Evolutionary conservation across 2,888 invertebrate species (phyloP).

Genomic region (Chrysomela aeneicollis): DNA sequence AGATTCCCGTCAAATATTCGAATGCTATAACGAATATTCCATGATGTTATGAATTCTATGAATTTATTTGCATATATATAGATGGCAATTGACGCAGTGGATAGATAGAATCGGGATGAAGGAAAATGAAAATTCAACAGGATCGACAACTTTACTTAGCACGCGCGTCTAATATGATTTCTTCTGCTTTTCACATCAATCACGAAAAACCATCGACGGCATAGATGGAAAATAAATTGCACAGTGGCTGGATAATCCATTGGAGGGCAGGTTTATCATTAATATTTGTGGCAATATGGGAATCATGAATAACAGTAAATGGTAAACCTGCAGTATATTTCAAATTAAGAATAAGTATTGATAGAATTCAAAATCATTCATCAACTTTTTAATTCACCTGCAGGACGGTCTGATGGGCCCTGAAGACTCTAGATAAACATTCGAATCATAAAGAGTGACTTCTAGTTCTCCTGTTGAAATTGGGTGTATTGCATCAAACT

Average conservation of each 20-base stretch:
- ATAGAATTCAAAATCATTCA: too few relatives aligned
- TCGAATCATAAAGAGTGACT: too few relatives aligned
- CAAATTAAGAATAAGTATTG: too few relatives aligned
- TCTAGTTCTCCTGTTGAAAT: too few relatives aligned
- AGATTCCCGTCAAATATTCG: constrained; percentile 33
- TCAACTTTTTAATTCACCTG: too few relatives aligned
- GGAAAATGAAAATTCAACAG: background rate
- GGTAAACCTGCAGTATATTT: too few relatives aligned
- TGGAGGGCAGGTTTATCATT: too few relatives aligned
- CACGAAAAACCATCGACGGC: background rate
- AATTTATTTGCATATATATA: constrained; percentile 36
- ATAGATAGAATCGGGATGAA: background rate
- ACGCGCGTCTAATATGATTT: background rate
- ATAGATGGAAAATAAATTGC: background rate
- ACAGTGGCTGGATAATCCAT: too few relatives aligned
- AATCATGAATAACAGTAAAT: too few relatives aligned
- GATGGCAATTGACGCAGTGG: background rate
- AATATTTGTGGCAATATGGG: too few relatives aligned
- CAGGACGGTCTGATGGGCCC: too few relatives aligned
- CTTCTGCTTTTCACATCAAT: background rate
- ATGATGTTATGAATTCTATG: constrained; percentile 35
- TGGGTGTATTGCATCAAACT: background rate
- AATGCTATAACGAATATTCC: constrained; percentile 29
- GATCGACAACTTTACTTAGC: background rate
- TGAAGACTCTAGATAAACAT: too few relatives aligned